These are phyloP conservation scores for Cataglyphis altisquamis DNA, from an alignment of 2,888 invertebrate genomes.

Conservation along the genomic window DNA sequence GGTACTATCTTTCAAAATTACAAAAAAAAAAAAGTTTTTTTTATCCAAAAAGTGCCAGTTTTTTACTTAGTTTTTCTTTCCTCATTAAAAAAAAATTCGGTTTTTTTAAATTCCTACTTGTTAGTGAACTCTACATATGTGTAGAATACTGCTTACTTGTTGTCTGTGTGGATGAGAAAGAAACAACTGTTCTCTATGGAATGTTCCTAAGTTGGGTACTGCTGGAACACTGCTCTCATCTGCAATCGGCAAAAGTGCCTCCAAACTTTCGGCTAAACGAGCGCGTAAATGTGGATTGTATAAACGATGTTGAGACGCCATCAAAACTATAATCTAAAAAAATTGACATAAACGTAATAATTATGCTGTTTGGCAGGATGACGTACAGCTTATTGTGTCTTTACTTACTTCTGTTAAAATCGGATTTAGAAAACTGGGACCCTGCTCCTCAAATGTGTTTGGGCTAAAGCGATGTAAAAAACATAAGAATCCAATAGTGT, in stretches of 20 bases:
- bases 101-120: neutral
- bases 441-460: conserved; percentile 89
- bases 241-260: conserved; percentile 93
- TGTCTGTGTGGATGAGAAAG: conserved; percentile 91
- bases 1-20: no score
- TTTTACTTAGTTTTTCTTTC: no score
- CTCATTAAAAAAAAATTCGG: no score
- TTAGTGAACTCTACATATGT: neutral
- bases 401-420: conserved; percentile 89
- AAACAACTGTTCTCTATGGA: conserved; percentile 92
- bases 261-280: conserved; percentile 95
- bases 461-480: conserved; percentile 90
- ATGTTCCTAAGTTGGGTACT: conserved; percentile 86
- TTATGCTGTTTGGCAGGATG: neutral
- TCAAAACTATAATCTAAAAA: conserved; percentile 91
- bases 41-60: no score
- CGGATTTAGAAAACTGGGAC: conserved; percentile 89
- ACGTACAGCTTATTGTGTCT: neutral
- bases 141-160: conserved; percentile 86
- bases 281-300: conserved; percentile 98
- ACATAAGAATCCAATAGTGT: conserved; percentile 93
- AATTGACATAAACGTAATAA: conserved; percentile 11
- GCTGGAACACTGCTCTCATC: conserved; percentile 87
- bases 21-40: no score
- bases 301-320: conserved; percentile 94